Evolutionary conservation across 2,113 vertebrate genomes (phyloP).

Genomic region (Fregetta grallaria): DNA sequence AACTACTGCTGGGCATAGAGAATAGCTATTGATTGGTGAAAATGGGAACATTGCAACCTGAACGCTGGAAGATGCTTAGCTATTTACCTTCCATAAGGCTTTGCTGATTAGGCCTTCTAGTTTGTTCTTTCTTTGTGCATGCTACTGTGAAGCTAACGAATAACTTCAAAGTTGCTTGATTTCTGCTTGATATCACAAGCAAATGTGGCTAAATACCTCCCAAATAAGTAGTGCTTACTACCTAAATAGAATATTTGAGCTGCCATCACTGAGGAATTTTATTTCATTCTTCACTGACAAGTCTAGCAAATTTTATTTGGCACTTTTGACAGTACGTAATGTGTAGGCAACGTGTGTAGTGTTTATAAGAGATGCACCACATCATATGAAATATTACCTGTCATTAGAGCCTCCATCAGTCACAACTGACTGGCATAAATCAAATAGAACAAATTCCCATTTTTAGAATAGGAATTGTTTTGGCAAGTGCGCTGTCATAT

Average conservation of each 20-base stretch:
- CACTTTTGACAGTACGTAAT: background rate
- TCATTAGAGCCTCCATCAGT: background rate
- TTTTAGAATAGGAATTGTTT: background rate
- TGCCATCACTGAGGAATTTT: background rate
- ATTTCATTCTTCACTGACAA: background rate
- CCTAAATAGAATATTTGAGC: background rate
- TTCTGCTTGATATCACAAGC: background rate
- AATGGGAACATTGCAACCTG: background rate
- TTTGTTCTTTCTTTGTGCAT: background rate
- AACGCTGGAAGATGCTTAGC: background rate
- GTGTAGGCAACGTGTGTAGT: background rate
- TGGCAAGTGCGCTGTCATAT: background rate
- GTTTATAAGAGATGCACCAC: background rate
- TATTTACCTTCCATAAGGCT: background rate
- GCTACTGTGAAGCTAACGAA: background rate
- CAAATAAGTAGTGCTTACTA: background rate
- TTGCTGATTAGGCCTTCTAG: background rate
- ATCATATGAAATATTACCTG: background rate
- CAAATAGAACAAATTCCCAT: background rate
- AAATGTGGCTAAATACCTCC: background rate
- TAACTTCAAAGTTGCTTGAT: background rate
- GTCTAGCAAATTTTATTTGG: slow-evolving; percentile 24
- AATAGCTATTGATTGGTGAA: background rate
- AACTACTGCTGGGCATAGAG: background rate
- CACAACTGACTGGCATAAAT: background rate